Evolutionary conservation across 1,140 invertebrate species (phyloP).

Genomic region (Drosophila obscura): DNA sequence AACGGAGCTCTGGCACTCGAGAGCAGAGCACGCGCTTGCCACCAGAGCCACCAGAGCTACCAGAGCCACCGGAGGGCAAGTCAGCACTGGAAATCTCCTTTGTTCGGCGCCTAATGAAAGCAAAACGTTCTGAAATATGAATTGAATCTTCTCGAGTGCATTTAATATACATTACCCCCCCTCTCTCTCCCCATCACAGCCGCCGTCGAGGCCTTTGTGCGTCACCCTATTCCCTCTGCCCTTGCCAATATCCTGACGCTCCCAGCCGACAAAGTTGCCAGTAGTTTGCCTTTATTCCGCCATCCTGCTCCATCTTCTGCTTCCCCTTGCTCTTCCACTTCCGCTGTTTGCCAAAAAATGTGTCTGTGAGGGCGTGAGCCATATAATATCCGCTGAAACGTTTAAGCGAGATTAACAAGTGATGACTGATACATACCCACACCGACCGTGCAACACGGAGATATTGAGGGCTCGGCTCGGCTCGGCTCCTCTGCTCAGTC

Average conservation of each 20-base stretch:
- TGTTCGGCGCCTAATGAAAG: constrained; percentile 71
- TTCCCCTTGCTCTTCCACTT: constrained; percentile 2
- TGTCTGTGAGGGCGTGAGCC: constrained; percentile 16
- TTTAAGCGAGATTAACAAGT: constrained; percentile 78
- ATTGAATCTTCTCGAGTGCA: constrained; percentile 78
- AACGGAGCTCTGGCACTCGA: constrained; percentile 40
- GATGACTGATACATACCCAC: constrained; percentile 57
- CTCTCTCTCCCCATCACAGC: constrained; percentile 11
- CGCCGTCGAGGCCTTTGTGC: not conserved
- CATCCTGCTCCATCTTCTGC: too few relatives aligned
- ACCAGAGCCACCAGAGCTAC: constrained; percentile 37
- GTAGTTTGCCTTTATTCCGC: constrained; percentile 52
- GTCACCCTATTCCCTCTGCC: constrained; percentile 15
- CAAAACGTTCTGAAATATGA: constrained; percentile 78
- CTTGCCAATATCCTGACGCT: constrained; percentile 74
- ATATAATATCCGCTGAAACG: constrained; percentile 75
- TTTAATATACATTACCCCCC: constrained; percentile 76
- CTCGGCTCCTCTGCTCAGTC: too few relatives aligned
- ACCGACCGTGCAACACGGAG: constrained; percentile 23
- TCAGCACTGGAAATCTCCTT: constrained; percentile 26
- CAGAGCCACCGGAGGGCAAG: constrained; percentile 27
- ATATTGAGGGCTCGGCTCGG: constrained; percentile 4
- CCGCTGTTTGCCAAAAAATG: constrained; percentile 52
- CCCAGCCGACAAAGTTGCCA: constrained; percentile 59
- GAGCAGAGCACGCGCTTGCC: constrained; percentile 60